Conservation (phyloP, 1,140 invertebrate genomes). For the Philopotamus ludificatus region DNA sequence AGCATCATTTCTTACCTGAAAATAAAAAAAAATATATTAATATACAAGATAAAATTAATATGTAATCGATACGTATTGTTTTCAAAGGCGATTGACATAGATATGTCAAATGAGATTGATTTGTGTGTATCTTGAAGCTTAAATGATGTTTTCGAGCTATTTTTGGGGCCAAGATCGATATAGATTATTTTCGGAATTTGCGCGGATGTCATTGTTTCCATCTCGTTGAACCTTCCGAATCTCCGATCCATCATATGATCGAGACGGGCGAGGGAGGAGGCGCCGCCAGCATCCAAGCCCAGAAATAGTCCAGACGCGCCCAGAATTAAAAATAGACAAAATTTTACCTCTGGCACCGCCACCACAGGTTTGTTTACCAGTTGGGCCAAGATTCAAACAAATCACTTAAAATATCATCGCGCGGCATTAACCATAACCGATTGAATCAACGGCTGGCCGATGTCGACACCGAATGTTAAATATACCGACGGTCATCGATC, state of each 20-base stretch:
- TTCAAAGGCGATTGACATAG: too few relatives aligned
- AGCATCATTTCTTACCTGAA: background rate
- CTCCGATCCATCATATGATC: background rate
- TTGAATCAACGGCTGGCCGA: background rate
- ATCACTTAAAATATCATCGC: background rate
- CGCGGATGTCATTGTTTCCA: too few relatives aligned
- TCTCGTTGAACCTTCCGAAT: too few relatives aligned
- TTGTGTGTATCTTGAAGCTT: too few relatives aligned
- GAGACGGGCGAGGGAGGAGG: constrained; percentile 10
- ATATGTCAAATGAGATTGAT: too few relatives aligned
- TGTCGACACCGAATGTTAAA: too few relatives aligned
- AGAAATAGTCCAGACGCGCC: constrained; percentile 26
- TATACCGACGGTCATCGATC: too few relatives aligned
- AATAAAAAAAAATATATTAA: background rate
- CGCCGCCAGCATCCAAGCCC: constrained; percentile 10
- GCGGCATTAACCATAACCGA: background rate
- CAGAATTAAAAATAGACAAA: constrained; percentile 24
- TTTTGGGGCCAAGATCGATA: too few relatives aligned
- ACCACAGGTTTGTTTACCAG: constrained; percentile 20
- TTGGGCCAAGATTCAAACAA: background rate
- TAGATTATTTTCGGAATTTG: too few relatives aligned
- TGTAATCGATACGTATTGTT: too few relatives aligned
- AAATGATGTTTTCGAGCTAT: too few relatives aligned
- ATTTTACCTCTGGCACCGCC: constrained; percentile 10
- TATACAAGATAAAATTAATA: too few relatives aligned